Percentiles rank a stretch among this genome's conserved stretches.
Evolutionary conservation across 2,113 vertebrate species (phyloP).

Genomic region (Chionodraco myersi): DNA sequence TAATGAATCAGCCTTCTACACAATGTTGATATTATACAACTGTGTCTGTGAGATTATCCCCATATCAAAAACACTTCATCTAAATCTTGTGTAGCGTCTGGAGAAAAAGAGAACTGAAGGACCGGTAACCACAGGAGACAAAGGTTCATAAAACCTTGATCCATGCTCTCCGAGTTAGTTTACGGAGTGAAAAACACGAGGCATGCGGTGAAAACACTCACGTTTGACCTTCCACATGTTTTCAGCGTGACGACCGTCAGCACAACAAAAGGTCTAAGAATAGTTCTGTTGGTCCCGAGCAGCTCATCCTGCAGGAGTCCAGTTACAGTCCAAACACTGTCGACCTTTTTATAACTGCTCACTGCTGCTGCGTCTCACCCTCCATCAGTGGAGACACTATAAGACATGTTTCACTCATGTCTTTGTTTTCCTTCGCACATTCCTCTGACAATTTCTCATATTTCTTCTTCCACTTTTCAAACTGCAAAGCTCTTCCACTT

Average conservation of each 20-base stretch:
- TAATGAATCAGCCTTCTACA: no score
- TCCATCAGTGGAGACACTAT: not conserved
- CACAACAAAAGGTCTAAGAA: slow-evolving; percentile 69
- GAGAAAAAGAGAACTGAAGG: not conserved
- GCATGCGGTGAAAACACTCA: slow-evolving; percentile 65
- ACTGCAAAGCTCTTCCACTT: no score
- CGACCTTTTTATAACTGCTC: slow-evolving; percentile 62
- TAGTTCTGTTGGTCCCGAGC: slow-evolving; percentile 32
- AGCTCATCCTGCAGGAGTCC: slow-evolving; percentile 56
- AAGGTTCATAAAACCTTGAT: no score
- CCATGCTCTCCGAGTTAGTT: not conserved
- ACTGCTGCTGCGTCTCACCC: not conserved
- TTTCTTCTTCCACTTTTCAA: no score
- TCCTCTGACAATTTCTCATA: no score
- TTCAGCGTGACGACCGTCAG: slow-evolving; percentile 15
- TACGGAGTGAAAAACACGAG: not conserved
- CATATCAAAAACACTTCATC: not conserved
- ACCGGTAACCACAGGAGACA: not conserved
- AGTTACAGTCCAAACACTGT: slow-evolving; percentile 65
- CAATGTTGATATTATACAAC: no score
- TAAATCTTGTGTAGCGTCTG: not conserved
- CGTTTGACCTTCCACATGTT: slow-evolving; percentile 80
- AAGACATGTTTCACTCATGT: not conserved
- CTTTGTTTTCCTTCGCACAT: not conserved
- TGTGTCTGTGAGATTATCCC: not conserved